These are phyloP conservation scores for Cataglyphis cursor DNA, from an alignment of 2,888 invertebrate genomes.

Conservation along the genomic window DNA sequence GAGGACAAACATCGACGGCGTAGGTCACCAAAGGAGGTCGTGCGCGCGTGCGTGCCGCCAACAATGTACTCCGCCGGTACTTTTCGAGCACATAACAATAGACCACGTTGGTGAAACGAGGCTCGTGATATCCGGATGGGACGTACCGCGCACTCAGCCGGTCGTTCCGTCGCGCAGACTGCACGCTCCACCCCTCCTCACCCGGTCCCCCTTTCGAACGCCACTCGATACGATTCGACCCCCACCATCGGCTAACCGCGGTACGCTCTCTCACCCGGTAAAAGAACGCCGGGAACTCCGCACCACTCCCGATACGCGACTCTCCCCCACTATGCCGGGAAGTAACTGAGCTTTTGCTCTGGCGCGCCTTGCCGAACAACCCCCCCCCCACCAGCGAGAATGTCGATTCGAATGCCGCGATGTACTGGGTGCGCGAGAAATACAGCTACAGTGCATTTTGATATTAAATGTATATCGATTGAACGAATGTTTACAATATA, in stretches of 20 bases:
- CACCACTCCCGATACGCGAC: slow-evolving; percentile 10
- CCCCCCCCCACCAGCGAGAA: slow-evolving; percentile 52
- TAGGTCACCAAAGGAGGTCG: slow-evolving; percentile 70
- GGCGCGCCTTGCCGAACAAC: slow-evolving; percentile 49
- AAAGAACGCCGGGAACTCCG: slow-evolving; percentile 48
- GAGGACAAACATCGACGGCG: slow-evolving; percentile 41
- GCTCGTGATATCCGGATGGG: slow-evolving; percentile 80
- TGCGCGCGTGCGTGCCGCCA: slow-evolving; percentile 79
- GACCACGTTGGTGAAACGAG: slow-evolving; percentile 80
- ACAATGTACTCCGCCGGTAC: slow-evolving; percentile 80
- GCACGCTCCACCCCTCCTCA: slow-evolving; percentile 70
- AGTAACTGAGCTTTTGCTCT: slow-evolving; percentile 64
- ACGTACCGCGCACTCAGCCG: slow-evolving; percentile 79
- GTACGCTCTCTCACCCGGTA: slow-evolving; percentile 38
- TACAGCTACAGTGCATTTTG: background rate
- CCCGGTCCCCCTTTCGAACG: slow-evolving; percentile 52
- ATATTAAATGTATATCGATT: background rate
- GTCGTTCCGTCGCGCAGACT: slow-evolving; percentile 71
- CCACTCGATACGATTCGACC: slow-evolving; percentile 28
- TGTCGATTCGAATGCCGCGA: slow-evolving; percentile 29
- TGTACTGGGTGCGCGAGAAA: slow-evolving; percentile 58
- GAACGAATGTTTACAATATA: background rate
- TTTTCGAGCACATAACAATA: slow-evolving; percentile 82
- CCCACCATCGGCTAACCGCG: slow-evolving; percentile 59
- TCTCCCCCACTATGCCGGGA: slow-evolving; percentile 15